A percentile compares a stretch with the other conserved stretches of the same genome.
phyloP scores from a whole-genome alignment of 2,888 invertebrate species.

The Lepidocyrtinus sp. region DNA sequence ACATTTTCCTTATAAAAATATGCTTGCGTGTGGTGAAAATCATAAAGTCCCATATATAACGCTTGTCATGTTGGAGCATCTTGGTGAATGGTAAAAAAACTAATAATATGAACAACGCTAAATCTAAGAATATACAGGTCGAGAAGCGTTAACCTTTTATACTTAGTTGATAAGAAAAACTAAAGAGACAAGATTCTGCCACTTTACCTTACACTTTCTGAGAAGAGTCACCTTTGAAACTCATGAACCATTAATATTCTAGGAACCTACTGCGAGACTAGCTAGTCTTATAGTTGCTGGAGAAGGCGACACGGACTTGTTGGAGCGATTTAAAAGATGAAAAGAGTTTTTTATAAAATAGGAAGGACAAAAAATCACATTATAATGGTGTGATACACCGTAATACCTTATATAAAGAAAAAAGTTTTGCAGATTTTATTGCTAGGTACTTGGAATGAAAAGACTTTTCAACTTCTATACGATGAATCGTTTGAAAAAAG shows the following conservation, averaged over 20 bases:
- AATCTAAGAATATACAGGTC: neutral
- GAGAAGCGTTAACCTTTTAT: neutral
- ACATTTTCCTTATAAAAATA: neutral
- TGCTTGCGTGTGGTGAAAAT: neutral
- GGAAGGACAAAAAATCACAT: conserved; percentile 35
- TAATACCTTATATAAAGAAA: neutral
- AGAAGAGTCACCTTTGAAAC: conserved; percentile 33
- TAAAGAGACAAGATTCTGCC: conserved; percentile 14
- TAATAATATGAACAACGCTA: neutral
- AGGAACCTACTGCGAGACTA: neutral
- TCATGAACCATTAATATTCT: conserved; percentile 26
- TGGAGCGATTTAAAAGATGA: conserved; percentile 36
- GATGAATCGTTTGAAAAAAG: neutral
- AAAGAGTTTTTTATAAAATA: conserved; percentile 16
- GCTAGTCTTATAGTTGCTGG: neutral
- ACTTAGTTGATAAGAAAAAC: neutral
- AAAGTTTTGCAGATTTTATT: conserved; percentile 18
- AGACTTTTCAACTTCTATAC: neutral
- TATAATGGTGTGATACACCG: conserved; percentile 33
- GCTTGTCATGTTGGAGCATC: conserved; percentile 12
- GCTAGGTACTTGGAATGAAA: neutral
- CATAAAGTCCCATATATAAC: neutral
- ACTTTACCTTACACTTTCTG: conserved; percentile 24
- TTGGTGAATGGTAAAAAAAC: neutral
- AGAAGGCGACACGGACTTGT: conserved; percentile 7